Percentiles rank a stretch among this genome's conserved stretches.
Conservation (phyloP, 2,113 vertebrate species). For the Numida meleagris region DNA sequence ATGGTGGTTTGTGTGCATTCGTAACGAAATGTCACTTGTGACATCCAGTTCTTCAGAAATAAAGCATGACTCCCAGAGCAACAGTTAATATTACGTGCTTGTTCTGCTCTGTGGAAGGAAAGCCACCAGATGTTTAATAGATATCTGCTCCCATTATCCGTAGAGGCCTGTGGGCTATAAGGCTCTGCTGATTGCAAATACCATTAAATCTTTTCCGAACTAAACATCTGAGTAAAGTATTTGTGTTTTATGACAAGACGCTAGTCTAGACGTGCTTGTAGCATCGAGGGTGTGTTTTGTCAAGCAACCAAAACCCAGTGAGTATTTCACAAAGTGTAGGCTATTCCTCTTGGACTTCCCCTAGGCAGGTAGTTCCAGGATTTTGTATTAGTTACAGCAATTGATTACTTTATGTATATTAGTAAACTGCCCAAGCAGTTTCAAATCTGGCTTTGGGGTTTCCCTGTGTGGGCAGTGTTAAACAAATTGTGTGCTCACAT, state of each 20-base stretch:
- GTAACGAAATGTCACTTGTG: background rate
- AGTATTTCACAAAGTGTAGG: background rate
- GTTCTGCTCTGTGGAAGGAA: background rate
- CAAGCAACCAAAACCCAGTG: background rate
- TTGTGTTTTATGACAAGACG: background rate
- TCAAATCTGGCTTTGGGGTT: background rate
- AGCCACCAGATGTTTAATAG: constrained; percentile 24
- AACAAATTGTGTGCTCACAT: background rate
- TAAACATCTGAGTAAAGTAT: constrained; percentile 2
- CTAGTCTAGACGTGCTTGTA: background rate
- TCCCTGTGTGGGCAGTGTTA: background rate
- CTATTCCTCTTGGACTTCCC: background rate
- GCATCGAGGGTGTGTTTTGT: background rate
- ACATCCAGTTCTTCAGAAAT: background rate
- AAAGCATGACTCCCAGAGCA: background rate
- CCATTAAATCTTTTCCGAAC: constrained; percentile 20
- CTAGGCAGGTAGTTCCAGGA: background rate
- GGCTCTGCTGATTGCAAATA: background rate
- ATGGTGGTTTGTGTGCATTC: background rate
- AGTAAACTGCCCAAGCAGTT: background rate
- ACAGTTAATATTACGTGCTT: background rate
- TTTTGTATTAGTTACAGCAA: background rate
- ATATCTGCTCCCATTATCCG: background rate
- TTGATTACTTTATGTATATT: background rate
- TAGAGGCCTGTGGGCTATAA: background rate